Percentiles rank a stretch among this genome's conserved stretches.
phyloP scores from a whole-genome alignment of 2,797 vertebrate species.

The Cephalopachus bancanus region DNA sequence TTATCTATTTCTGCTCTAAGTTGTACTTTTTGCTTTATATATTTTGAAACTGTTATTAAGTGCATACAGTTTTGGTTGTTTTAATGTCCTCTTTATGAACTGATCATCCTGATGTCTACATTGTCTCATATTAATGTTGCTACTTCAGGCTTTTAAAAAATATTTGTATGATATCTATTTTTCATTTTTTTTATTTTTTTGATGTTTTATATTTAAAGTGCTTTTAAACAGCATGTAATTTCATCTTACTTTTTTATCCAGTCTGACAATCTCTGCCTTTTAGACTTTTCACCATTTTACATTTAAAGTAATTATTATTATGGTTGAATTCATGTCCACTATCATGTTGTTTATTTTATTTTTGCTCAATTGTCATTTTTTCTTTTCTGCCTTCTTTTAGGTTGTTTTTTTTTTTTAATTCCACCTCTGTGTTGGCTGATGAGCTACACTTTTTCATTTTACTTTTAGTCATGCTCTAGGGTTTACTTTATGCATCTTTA shows the following conservation, averaged over 20 bases:
- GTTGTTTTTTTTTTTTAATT: not conserved
- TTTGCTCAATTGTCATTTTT: not conserved
- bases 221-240: not conserved
- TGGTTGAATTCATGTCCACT: not conserved
- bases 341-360: not conserved
- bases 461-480: not conserved
- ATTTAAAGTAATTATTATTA: constrained; percentile 13
- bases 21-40: not conserved
- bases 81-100: not conserved
- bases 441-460: not conserved
- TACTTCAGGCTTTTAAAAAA: constrained; percentile 14
- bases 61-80: not conserved
- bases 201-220: constrained; percentile 10
- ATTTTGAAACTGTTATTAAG: constrained; percentile 32
- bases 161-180: not conserved
- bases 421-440: not conserved
- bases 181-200: not conserved
- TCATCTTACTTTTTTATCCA: not conserved
- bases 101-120: not conserved
- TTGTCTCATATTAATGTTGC: not conserved
- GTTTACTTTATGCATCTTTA: not conserved
- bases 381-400: not conserved
- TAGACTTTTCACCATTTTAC: not conserved
- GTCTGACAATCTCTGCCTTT: not conserved
- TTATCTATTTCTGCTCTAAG: constrained; percentile 11